Evolutionary conservation across 2,797 vertebrate species (phyloP).

Genomic region (Ateles fusciceps): DNA sequence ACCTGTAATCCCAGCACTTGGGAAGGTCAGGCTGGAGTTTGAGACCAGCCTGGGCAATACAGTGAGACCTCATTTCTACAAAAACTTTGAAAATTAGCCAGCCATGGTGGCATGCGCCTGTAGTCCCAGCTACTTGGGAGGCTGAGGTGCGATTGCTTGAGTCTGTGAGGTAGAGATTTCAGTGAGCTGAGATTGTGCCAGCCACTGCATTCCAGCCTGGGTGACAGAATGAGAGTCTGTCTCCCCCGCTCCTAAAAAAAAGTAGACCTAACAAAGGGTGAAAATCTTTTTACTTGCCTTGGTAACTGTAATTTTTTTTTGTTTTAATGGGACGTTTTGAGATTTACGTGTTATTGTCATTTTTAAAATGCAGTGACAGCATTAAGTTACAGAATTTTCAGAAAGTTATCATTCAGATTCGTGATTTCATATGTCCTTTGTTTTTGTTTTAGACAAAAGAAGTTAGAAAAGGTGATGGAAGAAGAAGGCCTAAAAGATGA

Average conservation of each 20-base stretch:
- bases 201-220: background rate
- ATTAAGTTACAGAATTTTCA: background rate
- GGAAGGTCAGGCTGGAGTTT: background rate
- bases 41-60: background rate
- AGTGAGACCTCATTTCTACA: background rate
- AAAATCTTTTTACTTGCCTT: slow-evolving; percentile 21
- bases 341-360: background rate
- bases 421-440: slow-evolving; percentile 36
- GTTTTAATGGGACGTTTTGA: slow-evolving; percentile 23
- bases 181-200: background rate
- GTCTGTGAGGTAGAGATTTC: background rate
- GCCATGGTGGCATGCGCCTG: background rate
- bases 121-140: background rate
- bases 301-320: slow-evolving; percentile 34
- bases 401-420: background rate
- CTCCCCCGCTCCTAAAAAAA: background rate
- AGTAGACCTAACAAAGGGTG: background rate
- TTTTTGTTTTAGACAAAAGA: slow-evolving; percentile 91
- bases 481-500: slow-evolving; percentile 98
- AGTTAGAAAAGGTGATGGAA: slow-evolving; percentile 99
- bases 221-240: background rate
- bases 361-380: background rate
- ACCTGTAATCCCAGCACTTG: background rate
- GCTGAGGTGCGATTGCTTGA: background rate
- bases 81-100: background rate